A percentile compares a stretch with the other conserved stretches of the same genome.
Evolutionary conservation across 2,113 vertebrate genomes (phyloP).

Genomic region (Anarhynchus alexandrinus): DNA sequence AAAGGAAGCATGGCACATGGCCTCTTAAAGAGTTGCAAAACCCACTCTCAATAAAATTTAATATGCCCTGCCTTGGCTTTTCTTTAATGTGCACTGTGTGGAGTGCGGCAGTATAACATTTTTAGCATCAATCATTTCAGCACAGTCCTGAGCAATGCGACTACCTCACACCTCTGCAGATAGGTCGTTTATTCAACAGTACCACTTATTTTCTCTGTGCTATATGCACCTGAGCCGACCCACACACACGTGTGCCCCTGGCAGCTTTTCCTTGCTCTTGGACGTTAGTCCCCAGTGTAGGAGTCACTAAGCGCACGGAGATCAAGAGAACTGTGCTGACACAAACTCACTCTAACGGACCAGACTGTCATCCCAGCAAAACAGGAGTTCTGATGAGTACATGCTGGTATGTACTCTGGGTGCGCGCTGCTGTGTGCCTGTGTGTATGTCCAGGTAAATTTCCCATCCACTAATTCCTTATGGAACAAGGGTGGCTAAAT

Average conservation of each 20-base stretch:
- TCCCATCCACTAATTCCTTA: background rate
- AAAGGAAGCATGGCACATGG: conserved; percentile 56
- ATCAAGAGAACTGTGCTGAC: background rate
- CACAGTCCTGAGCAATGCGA: background rate
- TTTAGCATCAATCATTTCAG: conserved; percentile 43
- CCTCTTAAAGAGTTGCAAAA: conserved; percentile 62
- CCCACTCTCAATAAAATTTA: conserved; percentile 57
- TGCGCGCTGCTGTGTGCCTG: background rate
- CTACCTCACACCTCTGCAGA: conserved; percentile 31
- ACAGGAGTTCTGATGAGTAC: background rate
- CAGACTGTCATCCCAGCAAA: background rate
- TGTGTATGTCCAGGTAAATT: background rate
- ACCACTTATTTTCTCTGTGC: background rate
- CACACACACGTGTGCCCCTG: background rate
- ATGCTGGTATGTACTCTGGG: no score
- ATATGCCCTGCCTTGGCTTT: conserved; percentile 47
- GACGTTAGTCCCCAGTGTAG: background rate
- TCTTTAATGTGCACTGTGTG: conserved; percentile 44
- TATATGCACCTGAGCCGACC: fast-evolving
- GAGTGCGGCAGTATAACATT: conserved; percentile 3
- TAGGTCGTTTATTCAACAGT: background rate
- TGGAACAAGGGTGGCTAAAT: background rate
- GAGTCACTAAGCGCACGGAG: background rate
- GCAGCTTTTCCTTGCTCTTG: background rate
- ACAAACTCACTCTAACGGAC: background rate